These are phyloP conservation scores for Malacoctenus gilli DNA, from an alignment of 2,797 vertebrate genomes.

Conservation along the genomic window DNA sequence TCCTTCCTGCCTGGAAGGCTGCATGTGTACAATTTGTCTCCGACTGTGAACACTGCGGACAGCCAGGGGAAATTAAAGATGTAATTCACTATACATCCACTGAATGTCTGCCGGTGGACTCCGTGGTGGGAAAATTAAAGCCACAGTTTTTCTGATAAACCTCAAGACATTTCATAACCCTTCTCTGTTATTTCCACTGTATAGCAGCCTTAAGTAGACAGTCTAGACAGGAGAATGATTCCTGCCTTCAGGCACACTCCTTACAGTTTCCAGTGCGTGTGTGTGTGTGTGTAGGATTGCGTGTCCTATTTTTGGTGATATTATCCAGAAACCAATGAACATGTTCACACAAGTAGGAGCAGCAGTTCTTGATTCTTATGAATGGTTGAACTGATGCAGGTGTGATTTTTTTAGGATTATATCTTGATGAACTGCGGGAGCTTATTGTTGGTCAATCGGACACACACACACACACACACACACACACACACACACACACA, in stretches of 20 bases:
- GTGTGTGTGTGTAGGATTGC: background rate
- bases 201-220: constrained; percentile 7
- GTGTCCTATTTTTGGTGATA: background rate
- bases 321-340: background rate
- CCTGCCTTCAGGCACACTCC: constrained; percentile 10
- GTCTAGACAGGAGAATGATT: constrained; percentile 17
- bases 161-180: constrained; percentile 14
- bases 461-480: constrained; percentile 8
- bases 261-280: background rate
- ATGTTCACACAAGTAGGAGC: background rate
- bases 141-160: constrained; percentile 12
- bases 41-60: constrained; percentile 11
- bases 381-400: too few species aligned
- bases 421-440: too few species aligned
- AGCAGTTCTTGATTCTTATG: background rate
- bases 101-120: constrained; percentile 6
- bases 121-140: constrained; percentile 21
- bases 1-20: constrained; percentile 35
- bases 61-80: constrained; percentile 44
- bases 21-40: constrained; percentile 21
- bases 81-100: constrained; percentile 42
- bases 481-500: background rate
- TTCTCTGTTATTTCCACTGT: constrained; percentile 6
- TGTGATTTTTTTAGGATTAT: too few species aligned
- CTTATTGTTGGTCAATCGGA: too few species aligned